A percentile compares a stretch with the other conserved stretches of the same genome.
Conservation (phyloP, 2,113 vertebrate species). For the Lagopus muta region DNA sequence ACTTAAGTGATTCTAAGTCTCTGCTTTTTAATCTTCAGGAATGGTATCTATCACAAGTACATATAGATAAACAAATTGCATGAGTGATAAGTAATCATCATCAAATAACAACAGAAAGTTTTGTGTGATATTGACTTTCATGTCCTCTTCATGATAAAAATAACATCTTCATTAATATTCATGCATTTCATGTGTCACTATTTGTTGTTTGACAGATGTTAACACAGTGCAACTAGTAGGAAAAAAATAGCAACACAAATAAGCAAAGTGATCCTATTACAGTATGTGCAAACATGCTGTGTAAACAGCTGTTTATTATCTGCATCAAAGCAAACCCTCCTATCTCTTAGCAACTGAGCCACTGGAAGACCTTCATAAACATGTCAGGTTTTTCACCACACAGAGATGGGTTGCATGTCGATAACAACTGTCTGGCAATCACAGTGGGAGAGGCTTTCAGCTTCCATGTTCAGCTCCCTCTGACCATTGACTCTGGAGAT, state of each 20-base stretch:
- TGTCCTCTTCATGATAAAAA: background rate
- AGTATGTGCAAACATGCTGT: slow-evolving; percentile 14
- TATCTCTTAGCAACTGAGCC: background rate
- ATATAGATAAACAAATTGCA: background rate
- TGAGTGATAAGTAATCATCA: background rate
- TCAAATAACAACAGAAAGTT: background rate
- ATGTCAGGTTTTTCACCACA: background rate
- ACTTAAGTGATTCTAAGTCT: background rate
- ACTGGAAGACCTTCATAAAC: background rate
- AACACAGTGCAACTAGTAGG: background rate
- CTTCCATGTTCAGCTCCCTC: background rate
- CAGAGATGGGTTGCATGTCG: background rate
- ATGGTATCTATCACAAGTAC: background rate
- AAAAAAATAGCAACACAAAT: background rate
- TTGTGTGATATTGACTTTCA: background rate
- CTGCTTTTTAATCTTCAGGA: background rate
- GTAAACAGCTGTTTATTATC: slow-evolving; percentile 57
- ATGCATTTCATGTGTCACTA: background rate
- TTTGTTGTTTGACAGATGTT: slow-evolving; percentile 42
- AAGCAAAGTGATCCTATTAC: slow-evolving; percentile 31
- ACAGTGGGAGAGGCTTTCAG: background rate
- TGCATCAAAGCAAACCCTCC: slow-evolving; percentile 26
- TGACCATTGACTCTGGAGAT: background rate
- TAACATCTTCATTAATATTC: slow-evolving; percentile 14
- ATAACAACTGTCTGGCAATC: background rate